Percentiles rank a stretch among this genome's conserved stretches.
These are phyloP conservation scores for Zaprionus ornatus DNA, from an alignment of 1,140 invertebrate species.

Conservation along the genomic window DNA sequence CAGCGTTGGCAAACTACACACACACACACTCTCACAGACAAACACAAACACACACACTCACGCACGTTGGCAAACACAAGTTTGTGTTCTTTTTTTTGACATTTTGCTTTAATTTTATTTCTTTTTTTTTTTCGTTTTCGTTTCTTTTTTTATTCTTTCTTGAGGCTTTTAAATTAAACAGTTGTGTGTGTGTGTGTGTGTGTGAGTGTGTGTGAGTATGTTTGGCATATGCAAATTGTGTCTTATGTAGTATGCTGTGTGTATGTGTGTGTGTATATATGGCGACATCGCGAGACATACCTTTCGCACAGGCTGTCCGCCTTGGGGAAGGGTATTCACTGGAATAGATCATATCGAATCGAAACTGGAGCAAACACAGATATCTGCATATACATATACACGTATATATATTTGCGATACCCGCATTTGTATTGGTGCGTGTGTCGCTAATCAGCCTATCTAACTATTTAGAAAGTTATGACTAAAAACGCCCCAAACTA, in stretches of 20 bases:
- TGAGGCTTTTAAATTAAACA: constrained; percentile 48
- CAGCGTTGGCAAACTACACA: constrained; percentile 46
- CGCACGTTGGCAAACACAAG: constrained; percentile 22
- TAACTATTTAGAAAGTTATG: constrained; percentile 44
- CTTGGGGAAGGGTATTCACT: background rate
- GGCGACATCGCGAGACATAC: background rate
- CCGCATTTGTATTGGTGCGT: background rate
- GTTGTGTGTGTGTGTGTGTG: no score
- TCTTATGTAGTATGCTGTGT: constrained; percentile 13
- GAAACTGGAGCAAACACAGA: constrained; percentile 24
- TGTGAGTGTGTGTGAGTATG: constrained; percentile 20
- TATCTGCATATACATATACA: background rate
- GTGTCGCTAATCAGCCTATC: constrained; percentile 23
- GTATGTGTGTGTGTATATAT: background rate
- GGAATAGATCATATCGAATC: constrained; percentile 18
- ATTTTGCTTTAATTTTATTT: constrained; percentile 10
- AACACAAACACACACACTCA: constrained; percentile 12
- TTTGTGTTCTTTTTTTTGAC: constrained; percentile 13
- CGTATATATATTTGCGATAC: background rate
- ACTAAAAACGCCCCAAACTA: constrained; percentile 17
- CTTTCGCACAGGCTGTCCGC: background rate
- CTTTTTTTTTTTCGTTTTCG: constrained; percentile 9
- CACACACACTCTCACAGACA: constrained; percentile 13
- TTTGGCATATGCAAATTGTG: constrained; percentile 34
- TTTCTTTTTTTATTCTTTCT: constrained; percentile 25